Base-by-base conservation (phyloP, 1,140 invertebrate genomes). In the Kradibia gibbosae region DNA sequence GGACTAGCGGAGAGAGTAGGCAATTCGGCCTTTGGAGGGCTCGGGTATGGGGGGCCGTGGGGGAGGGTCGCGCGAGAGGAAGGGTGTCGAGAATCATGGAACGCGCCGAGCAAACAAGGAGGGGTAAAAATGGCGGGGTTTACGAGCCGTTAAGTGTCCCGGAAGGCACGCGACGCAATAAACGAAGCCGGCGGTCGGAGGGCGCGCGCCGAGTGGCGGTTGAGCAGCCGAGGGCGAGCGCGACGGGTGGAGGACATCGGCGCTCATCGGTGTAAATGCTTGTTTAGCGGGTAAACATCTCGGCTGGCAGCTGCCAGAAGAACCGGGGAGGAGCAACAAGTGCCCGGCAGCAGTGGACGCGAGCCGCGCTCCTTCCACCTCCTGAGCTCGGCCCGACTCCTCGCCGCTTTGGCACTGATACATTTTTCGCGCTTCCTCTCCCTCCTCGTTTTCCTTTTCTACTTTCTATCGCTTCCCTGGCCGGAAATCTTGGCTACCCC, bases 251-350 rank as follows among this genome's bases (percentile, higher is more conserved):
- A n/a, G n/a, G n/a, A n/a, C n/a, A n/a, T 55, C 22, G 22, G 4
- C 7, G 53, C 42, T 50, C 20, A 3, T 13, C 22, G 74, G 17
- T 2, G n/a, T 34, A 65, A 76, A 39, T 84, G 83, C 85, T 87
- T 88, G 86, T 88, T 88, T 88, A 88, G 85, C 85, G 84, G 85
- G 86, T 88, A 88, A 88, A 88, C 86, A 87, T 50, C 55, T 50
- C 8, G n/a, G 34, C 62, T 11, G 36, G 67, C 45, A 50, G 45
- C 10, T 78, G 77, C 85, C 85, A 82, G 82, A 76, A 72, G 80
- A 84, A 83, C 81, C 62, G 84, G 84, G 85, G n/a, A 86, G 74
- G 83, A 87, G 87, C 88, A 88, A 88, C 88, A 88, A 88, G 88
- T 88, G 88, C 84, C 84, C 85, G 81, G 80, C 48, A 31, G 80